Conservation (phyloP, 2,797 vertebrate genomes). For the Chelidonichthys spinosus region DNA sequence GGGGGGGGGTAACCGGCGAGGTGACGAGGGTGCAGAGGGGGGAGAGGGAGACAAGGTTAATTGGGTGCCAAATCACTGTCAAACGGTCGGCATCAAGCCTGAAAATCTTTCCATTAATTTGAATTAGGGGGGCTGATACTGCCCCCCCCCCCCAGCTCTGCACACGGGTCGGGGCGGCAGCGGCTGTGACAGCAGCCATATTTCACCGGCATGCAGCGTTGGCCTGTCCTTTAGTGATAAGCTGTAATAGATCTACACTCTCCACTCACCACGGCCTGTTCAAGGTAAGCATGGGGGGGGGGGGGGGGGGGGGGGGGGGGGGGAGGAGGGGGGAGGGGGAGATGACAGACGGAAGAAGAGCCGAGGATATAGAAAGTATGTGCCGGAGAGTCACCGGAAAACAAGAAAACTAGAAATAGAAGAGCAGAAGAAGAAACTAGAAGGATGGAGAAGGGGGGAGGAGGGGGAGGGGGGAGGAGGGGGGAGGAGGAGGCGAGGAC, state of each 20-base stretch:
- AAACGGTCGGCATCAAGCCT: conserved; percentile 77
- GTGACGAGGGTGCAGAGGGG: conserved; percentile 49
- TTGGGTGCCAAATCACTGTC: conserved; percentile 77
- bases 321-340: neutral
- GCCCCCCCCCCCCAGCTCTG: conserved; percentile 56
- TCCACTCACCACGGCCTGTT: conserved; percentile 83
- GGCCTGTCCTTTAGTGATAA: conserved; percentile 93
- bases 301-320: neutral
- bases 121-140: conserved; percentile 73
- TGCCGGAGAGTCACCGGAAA: neutral
- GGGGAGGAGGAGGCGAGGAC: conserved; percentile 32
- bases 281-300: conserved; percentile 76
- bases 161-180: conserved; percentile 63
- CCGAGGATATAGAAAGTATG: neutral
- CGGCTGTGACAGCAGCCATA: conserved; percentile 91
- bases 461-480: conserved; percentile 24
- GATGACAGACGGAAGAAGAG: neutral
- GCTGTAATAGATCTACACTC: conserved; percentile 93
- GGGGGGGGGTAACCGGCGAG: conserved; percentile 34
- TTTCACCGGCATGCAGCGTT: conserved; percentile 84
- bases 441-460: conserved; percentile 12
- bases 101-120: conserved; percentile 81
- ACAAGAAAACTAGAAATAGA: conserved; percentile 8
- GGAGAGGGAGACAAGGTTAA: conserved; percentile 73
- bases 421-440: conserved; percentile 16